Evolutionary conservation across 2,797 vertebrate species (phyloP), one percentile per base, ranked within the genome.

Genomic region (Luscinia luscinia): DNA sequence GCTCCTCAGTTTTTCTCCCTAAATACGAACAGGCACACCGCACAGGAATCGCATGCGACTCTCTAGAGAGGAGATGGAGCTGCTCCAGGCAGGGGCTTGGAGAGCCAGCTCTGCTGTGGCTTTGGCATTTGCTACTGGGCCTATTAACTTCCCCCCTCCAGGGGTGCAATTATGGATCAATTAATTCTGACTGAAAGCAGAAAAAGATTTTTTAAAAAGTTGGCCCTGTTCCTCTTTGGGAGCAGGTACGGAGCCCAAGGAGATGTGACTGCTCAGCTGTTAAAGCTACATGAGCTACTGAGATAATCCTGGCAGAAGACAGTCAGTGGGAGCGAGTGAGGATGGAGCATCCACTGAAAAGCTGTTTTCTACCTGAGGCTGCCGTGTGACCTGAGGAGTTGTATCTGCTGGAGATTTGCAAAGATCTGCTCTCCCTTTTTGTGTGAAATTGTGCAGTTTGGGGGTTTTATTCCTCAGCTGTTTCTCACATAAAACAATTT

Each of bases 211-310:
- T 24, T 41, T 32, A 80, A 77, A 64, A 80, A 74, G 20, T 62
- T 87, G 79, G 66, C 94, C 87, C 36, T 1, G 32, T 81, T 96
- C 92, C 77, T 81, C 63, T 88, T 40, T 38, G 79, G 63, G 87
- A 95, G 84, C 94, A 95, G 94, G 95, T 95, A 95, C 2, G 3
- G 84, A 95, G 89, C 73, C 36, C 79, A 59, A 20, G 79, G 82
- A 94, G 91, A 75, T 89, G 51, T 95, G 92, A 95, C 91, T 93
- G 94, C 94, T 95, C 93, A 88, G 89, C 92, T 91, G 95, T 91
- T 94, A 95, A 93, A 94, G 84, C 82, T 69, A 19, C 73, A 38
- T 1, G 2, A 89, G 72, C 62, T 92, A 16, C 94, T 5, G 5
- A 84, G 90, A 88, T 78, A 88, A 73, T 91, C 69, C 78, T 94